These are phyloP conservation scores for Noctua fimbriata DNA, from an alignment of 2,888 invertebrate genomes.

Conservation along the genomic window DNA sequence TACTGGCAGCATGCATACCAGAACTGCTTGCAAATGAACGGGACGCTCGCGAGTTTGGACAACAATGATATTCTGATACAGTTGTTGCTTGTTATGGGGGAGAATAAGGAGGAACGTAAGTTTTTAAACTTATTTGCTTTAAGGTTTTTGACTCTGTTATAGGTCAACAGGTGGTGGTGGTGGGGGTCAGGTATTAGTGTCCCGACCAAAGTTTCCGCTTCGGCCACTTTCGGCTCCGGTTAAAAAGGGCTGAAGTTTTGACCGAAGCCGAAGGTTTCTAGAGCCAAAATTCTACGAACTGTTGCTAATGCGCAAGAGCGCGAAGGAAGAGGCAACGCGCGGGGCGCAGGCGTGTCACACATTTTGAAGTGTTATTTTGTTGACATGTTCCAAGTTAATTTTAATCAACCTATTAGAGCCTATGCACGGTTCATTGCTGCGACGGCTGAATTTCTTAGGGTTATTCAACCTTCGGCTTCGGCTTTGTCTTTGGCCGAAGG, in stretches of 20 bases:
- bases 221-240: neutral
- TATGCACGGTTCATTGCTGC: too few species aligned
- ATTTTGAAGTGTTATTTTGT: neutral
- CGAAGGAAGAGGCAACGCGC: neutral
- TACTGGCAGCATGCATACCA: slow-evolving; percentile 86
- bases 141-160: neutral
- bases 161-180: too few species aligned
- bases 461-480: too few species aligned
- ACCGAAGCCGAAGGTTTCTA: neutral
- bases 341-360: neutral
- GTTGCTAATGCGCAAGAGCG: neutral
- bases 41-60: slow-evolving; percentile 80
- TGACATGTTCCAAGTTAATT: neutral
- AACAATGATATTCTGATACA: slow-evolving; percentile 80
- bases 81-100: slow-evolving; percentile 84
- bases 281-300: neutral
- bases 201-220: neutral
- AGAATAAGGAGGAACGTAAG: slow-evolving; percentile 85
- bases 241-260: neutral
- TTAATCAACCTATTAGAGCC: too few species aligned
- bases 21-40: slow-evolving; percentile 84
- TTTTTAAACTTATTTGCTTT: slow-evolving; percentile 30
- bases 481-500: too few species aligned
- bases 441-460: too few species aligned
- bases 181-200: too few species aligned